Conservation (phyloP, 2,113 vertebrate species). For the Trichechus manatus region DNA sequence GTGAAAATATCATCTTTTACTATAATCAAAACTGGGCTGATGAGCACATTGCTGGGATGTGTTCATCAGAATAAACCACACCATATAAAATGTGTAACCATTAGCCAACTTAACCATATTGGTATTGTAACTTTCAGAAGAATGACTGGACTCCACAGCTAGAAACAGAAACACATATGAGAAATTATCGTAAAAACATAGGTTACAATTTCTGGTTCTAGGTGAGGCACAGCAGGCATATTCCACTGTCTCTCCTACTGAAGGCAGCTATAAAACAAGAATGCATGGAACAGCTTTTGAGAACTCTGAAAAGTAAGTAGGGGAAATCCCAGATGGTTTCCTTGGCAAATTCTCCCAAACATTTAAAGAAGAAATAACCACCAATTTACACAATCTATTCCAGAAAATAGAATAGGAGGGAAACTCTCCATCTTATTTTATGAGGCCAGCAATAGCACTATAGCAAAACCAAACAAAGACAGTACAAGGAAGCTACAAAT, state of each 20-base stretch:
- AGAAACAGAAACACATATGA: not conserved
- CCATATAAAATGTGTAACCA: not conserved
- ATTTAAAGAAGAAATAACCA: not conserved
- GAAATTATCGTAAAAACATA: not conserved
- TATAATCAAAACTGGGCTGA: not conserved
- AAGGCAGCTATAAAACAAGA: not conserved
- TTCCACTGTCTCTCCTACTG: not conserved
- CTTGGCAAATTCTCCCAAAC: constrained; percentile 17
- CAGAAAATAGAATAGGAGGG: not conserved
- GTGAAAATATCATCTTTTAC: not conserved
- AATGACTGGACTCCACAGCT: not conserved
- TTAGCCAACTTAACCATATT: not conserved
- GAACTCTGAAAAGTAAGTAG: constrained; percentile 7
- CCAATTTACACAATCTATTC: not conserved
- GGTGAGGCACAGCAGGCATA: not conserved
- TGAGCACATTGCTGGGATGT: not conserved
- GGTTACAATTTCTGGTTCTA: not conserved
- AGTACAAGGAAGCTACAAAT: not conserved
- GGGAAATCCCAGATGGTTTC: not conserved
- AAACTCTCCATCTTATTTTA: not conserved
- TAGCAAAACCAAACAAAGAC: not conserved
- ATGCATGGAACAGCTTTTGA: not conserved
- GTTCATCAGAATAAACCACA: not conserved
- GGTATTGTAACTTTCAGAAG: not conserved
- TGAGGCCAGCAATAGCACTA: not conserved